Conservation (phyloP, 1,140 invertebrate species). For the Augochlora pura region DNA sequence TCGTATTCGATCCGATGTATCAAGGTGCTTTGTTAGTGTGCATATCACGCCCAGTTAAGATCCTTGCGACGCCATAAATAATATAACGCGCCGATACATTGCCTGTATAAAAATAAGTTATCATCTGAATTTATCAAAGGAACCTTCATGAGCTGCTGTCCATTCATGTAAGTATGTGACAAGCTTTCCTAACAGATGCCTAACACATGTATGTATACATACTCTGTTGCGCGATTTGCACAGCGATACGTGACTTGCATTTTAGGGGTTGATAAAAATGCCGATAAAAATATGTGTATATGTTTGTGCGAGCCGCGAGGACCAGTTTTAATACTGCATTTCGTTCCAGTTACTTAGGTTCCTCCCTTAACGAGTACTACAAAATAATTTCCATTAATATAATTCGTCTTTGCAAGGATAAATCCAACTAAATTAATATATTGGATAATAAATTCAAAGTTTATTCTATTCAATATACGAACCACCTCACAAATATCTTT, state of each 20-base stretch:
- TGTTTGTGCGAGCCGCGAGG: background rate
- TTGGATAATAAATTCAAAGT: no score
- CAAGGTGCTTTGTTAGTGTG: conserved; percentile 36
- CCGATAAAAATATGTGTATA: conserved; percentile 8
- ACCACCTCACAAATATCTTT: no score
- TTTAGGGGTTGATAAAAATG: conserved; percentile 36
- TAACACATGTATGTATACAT: background rate
- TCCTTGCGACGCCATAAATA: conserved; percentile 46
- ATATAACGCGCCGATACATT: conserved; percentile 39
- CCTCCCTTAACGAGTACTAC: no score
- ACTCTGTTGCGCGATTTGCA: background rate
- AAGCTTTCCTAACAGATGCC: conserved; percentile 11
- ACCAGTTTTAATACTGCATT: background rate
- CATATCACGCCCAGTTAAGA: conserved; percentile 31
- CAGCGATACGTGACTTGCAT: conserved; percentile 19
- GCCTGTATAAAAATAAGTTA: conserved; percentile 32
- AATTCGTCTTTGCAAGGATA: no score
- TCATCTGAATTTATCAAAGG: conserved; percentile 51
- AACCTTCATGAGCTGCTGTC: conserved; percentile 78
- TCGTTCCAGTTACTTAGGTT: background rate
- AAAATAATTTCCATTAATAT: no score
- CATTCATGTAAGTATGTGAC: conserved; percentile 75
- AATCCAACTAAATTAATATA: no score
- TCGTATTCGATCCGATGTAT: conserved; percentile 5
- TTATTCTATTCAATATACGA: no score